phyloP scores from a whole-genome alignment of 2,888 invertebrate species.

The Mamestra brassicae region DNA sequence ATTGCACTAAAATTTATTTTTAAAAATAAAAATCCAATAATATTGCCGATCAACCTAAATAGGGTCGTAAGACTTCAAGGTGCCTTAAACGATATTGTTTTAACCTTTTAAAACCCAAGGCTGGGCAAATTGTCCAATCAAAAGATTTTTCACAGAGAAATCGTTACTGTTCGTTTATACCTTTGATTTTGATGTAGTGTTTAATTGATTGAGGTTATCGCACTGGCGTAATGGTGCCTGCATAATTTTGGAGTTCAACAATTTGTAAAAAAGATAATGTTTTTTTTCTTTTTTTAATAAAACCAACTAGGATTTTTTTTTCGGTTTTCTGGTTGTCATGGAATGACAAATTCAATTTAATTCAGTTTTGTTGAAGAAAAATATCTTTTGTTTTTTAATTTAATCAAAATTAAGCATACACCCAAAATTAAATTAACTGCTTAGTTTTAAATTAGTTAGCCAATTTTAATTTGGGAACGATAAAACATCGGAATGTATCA shows the following conservation, averaged over 20 bases:
- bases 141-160: constrained; percentile 75
- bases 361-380: not conserved
- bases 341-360: not conserved
- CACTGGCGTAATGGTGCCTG: constrained; percentile 49
- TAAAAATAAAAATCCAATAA: constrained; percentile 30
- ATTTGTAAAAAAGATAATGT: not conserved
- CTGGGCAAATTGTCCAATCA: constrained; percentile 76
- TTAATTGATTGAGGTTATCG: constrained; percentile 63
- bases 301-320: not conserved
- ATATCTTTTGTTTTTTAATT: not conserved
- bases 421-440: constrained; percentile 24
- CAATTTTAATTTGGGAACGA: constrained; percentile 32
- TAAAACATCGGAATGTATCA: constrained; percentile 33
- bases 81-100: constrained; percentile 72
- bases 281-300: not conserved
- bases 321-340: not conserved
- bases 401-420: not conserved
- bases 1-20: constrained; percentile 15
- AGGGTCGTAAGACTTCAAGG: constrained; percentile 67
- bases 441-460: constrained; percentile 13
- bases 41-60: constrained; percentile 48
- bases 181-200: constrained; percentile 65
- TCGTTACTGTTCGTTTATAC: constrained; percentile 64
- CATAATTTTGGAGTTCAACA: constrained; percentile 23
- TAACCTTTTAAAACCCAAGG: constrained; percentile 78